These are phyloP conservation scores for Theropithecus gelada DNA, from an alignment of 2,113 vertebrate species.

Conservation along the genomic window DNA sequence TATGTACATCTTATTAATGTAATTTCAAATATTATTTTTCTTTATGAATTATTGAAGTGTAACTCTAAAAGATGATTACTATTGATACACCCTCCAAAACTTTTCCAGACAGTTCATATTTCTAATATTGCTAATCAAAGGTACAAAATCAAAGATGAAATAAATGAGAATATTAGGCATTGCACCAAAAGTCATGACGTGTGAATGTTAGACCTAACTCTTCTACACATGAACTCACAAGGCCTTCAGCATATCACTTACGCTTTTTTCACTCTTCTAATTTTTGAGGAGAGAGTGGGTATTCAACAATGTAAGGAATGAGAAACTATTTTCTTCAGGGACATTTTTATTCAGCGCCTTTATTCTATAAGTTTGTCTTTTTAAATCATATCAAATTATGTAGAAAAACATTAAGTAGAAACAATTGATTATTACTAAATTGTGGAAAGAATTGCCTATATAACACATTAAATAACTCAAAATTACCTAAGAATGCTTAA, in stretches of 20 bases:
- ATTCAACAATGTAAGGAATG: neutral
- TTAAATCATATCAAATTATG: neutral
- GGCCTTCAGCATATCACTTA: neutral
- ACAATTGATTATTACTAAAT: neutral
- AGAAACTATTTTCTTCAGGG: neutral
- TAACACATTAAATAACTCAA: neutral
- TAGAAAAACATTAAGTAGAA: neutral
- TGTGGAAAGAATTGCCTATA: neutral
- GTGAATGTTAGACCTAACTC: neutral
- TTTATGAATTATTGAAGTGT: neutral
- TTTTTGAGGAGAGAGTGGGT: neutral
- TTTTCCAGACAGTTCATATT: neutral
- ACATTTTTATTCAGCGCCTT: neutral
- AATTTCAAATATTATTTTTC: neutral
- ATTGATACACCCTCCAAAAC: neutral
- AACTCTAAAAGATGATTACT: neutral
- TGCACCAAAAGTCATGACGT: neutral
- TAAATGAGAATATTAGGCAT: neutral
- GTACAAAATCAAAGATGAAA: neutral
- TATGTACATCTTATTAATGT: neutral
- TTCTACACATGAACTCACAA: neutral
- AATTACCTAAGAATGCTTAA: neutral
- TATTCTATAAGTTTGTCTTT: neutral
- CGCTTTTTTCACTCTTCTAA: neutral
- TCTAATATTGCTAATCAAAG: neutral